Base-by-base conservation (phyloP, 92 coral and sea anemone genomes). In the Pocillopora meandrina region DNA sequence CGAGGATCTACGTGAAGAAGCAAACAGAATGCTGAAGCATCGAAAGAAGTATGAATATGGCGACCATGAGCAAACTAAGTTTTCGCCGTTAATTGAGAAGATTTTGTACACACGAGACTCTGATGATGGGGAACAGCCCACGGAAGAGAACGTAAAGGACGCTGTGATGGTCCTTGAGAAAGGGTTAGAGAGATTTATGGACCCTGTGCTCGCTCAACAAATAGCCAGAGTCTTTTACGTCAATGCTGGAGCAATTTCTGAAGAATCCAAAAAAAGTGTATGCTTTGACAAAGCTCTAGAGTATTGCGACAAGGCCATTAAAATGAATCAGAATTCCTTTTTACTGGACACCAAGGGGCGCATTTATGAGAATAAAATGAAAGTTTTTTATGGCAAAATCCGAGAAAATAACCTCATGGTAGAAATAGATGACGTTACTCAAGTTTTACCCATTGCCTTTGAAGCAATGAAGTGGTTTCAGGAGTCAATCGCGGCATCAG, bases 291-390 rank as follows among this genome's bases (percentile, higher is more conserved):
- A 59, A 4, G 84, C 84, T 3, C n/a, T 80, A 9, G 14, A 3
- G 58, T 80, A 2, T 69, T 80, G 84, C 17, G 19, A 58, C 6
- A 11, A 0, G 67, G 66, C 84, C 15, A 56, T 80, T 31, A 1
- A 33, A 56, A 57, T 35, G 84, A 80, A 21, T 68, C 67, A 76
- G 0, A 80, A 80, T 58, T 34, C 76, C 16, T 80, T 52, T 18
- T 57, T 80, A 31, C 67, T 87, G 23, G 87, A 87, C 19, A 87
- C 90, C 16, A 87, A 82, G 90, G 90, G 90, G 6, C 85, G 87
- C 56, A 87, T 87, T 10, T 56, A 61, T 5, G 79, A 82, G 61
- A 76, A 83, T 36, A 87, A 87, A 47, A 65, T 87, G 34, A 82
- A 87, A 31, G 33, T 60, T 12, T 21, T 76, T 59, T 87, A 57